A percentile compares a stretch with the other conserved stretches of the same genome.
phyloP scores from a whole-genome alignment of 30 jellyfish, hydroid and myxozoan species.

The Cassiopea andromeda region DNA sequence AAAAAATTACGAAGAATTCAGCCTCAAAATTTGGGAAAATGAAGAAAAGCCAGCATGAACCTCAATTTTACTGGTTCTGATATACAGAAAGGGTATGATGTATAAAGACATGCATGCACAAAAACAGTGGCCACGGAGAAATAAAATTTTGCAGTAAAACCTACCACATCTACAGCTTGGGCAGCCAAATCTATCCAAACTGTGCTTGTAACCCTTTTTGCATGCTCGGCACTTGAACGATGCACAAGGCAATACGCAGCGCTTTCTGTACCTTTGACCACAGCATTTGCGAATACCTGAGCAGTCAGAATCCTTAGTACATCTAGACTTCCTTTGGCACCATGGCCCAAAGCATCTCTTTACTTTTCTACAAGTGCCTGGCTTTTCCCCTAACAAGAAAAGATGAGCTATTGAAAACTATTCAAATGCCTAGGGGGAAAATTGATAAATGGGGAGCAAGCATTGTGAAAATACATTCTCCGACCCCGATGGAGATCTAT shows the following conservation, averaged over 20 bases:
- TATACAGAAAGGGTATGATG: too few species aligned
- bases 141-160: background rate
- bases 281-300: background rate
- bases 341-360: background rate
- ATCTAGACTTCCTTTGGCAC: background rate
- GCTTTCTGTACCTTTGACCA: background rate
- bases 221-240: background rate
- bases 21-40: too few species aligned
- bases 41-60: too few species aligned
- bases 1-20: too few species aligned
- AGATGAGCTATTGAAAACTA: background rate
- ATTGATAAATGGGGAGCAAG: too few species aligned
- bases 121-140: background rate
- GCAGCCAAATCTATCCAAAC: background rate
- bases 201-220: background rate
- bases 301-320: background rate
- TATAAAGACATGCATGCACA: too few species aligned
- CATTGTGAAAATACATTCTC: too few species aligned
- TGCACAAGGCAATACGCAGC: background rate
- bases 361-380: background rate
- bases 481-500: too few species aligned
- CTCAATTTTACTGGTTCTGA: too few species aligned
- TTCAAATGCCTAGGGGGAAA: too few species aligned
- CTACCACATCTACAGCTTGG: conserved; percentile 5
- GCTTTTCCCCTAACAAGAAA: background rate